phyloP scores from a whole-genome alignment of 2,113 vertebrate genomes.

The Pteropus alecto region DNA sequence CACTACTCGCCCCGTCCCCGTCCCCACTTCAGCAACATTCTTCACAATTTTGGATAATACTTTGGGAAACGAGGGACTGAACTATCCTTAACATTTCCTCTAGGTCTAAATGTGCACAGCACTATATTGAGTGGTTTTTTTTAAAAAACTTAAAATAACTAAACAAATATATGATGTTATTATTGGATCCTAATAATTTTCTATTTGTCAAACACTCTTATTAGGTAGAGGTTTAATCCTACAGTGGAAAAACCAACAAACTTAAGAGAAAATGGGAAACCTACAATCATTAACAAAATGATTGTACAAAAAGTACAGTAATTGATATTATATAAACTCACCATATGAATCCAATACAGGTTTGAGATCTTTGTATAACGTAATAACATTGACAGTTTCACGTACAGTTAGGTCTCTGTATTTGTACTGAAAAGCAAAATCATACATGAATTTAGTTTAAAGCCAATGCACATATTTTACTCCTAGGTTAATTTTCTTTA shows the following conservation, averaged over 20 bases:
- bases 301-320: background rate
- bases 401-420: constrained; percentile 96
- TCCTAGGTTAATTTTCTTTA: background rate
- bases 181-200: background rate
- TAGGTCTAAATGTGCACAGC: background rate
- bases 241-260: constrained; percentile 35
- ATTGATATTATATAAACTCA: constrained; percentile 77
- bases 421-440: constrained; percentile 92
- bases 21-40: background rate
- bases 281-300: constrained; percentile 11
- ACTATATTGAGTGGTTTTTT: background rate
- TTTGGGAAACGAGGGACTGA: background rate
- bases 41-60: background rate
- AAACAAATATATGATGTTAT: background rate
- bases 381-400: constrained; percentile 94
- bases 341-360: constrained; percentile 97
- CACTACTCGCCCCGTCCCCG: background rate
- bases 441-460: constrained; percentile 60
- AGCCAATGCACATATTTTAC: constrained; percentile 17
- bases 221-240: background rate
- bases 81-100: background rate
- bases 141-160: background rate
- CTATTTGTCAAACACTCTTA: background rate
- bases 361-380: constrained; percentile 97
- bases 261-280: constrained; percentile 23